Evolutionary conservation across 2,797 vertebrate genomes (phyloP), one percentile per base, ranked within the genome.

Genomic region (Falco berigora): DNA sequence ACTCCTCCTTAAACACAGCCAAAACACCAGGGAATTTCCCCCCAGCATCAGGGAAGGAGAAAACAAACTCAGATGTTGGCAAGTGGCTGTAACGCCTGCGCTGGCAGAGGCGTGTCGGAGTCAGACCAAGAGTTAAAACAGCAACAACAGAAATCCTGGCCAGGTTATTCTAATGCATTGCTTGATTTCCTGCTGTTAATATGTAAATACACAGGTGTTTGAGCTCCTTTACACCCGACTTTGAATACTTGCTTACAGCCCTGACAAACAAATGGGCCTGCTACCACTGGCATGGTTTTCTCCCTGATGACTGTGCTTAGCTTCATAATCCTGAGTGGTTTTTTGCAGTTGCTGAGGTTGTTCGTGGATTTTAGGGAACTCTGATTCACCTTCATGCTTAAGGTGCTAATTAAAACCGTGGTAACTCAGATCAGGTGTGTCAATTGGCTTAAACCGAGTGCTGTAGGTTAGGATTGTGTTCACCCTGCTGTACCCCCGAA

Each of bases 221-320:
- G 24, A 56, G 84, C 64, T 80, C n/a, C 34, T 28, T 61, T 28
- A 7, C 32, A 44, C 63, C 56, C 4, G 1, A 2, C 72, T 81
- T 46, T 46, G 71, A 34, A 18, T 34, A 12, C 27, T 62, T 55
- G n/a, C 34, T 42, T 20, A 4, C 1, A 28, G 61, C 63, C 52
- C 10, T 24, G 52, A 46, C 34, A 20, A 47, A 53, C 78, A 78
- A 64, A 46, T 4, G 15, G 34, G 34, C 32, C 47, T 44, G 8
- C 16, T 17, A 1, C 28, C 47, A 13, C 24, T 17, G 0, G 15
- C 2, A 4, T 18, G 46, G 7, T n/a, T 30, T 28, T 25, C 32
- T n/a, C 12, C 34, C 38, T 9, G 5, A 3, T 38, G 64, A 58
- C 91, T 49, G 8, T 53, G 62, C 42, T 53, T 18, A 9, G 20